Conservation (phyloP, 92 coral and sea anemone species). For the Bergia sp. region DNA sequence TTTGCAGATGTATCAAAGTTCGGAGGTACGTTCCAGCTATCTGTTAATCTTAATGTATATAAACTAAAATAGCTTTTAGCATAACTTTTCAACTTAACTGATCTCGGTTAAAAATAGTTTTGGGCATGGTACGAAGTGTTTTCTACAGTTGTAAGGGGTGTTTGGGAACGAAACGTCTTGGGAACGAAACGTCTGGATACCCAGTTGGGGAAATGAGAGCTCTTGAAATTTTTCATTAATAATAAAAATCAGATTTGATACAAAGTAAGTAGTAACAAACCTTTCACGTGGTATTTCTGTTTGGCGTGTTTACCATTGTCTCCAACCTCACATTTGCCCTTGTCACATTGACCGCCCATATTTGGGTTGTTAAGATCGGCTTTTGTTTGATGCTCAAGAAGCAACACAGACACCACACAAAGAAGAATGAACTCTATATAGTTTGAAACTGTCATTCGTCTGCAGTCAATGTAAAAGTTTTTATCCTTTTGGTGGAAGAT, state of each 20-base stretch:
- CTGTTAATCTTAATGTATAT: no score
- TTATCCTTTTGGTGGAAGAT: background rate
- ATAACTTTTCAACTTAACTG: no score
- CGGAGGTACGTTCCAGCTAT: no score
- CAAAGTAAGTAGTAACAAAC: constrained; percentile 10
- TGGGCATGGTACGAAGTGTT: no score
- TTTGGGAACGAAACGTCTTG: no score
- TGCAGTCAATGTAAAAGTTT: background rate
- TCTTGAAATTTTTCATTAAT: background rate
- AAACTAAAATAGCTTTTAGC: no score
- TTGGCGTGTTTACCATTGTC: constrained; percentile 49
- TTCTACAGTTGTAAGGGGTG: no score
- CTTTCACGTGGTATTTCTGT: constrained; percentile 64
- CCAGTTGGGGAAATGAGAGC: no score
- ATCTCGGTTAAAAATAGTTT: no score
- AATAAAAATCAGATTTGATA: background rate
- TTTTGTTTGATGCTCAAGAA: background rate
- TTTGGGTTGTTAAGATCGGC: background rate
- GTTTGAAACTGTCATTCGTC: background rate
- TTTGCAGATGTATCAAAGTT: no score
- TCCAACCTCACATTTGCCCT: constrained; percentile 47
- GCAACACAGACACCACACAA: constrained; percentile 15
- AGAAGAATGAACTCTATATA: background rate
- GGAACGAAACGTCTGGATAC: no score
- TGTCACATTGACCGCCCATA: background rate